phyloP scores from a whole-genome alignment of 1,140 invertebrate genomes.

The Ips typographus region DNA sequence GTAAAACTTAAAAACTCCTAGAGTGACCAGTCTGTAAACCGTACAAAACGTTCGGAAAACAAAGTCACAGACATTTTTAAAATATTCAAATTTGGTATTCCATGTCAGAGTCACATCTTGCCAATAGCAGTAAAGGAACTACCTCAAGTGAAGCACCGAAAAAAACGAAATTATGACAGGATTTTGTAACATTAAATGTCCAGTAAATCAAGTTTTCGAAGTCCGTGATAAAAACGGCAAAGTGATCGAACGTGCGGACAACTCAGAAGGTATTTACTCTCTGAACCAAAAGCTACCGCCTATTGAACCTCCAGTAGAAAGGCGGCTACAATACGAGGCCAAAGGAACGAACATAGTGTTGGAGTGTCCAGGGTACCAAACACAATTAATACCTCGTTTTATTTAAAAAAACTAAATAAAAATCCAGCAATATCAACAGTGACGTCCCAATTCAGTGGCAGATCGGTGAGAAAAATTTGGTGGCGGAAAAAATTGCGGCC shows the following conservation, averaged over 20 bases:
- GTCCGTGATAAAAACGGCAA: slow-evolving; percentile 56
- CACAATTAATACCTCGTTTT: slow-evolving; percentile 17
- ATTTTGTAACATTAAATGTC: slow-evolving; percentile 59
- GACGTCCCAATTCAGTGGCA: slow-evolving; percentile 57
- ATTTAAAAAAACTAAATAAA: background rate
- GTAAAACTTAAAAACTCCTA: too few relatives aligned
- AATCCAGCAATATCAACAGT: slow-evolving; percentile 54
- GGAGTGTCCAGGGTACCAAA: slow-evolving; percentile 58
- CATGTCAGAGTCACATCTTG: slow-evolving; percentile 61
- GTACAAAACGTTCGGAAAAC: slow-evolving; percentile 2
- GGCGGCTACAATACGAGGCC: slow-evolving; percentile 54
- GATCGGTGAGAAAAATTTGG: slow-evolving; percentile 52
- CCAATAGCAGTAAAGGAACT: slow-evolving; percentile 53
- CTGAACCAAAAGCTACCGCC: slow-evolving; percentile 56
- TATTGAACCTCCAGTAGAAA: slow-evolving; percentile 50
- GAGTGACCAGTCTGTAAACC: background rate
- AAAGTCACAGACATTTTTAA: slow-evolving; percentile 40
- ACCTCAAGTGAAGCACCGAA: slow-evolving; percentile 51
- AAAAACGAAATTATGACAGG: slow-evolving; percentile 61
- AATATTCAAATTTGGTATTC: slow-evolving; percentile 59
- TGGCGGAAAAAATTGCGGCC: slow-evolving; percentile 48
- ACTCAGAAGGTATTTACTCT: slow-evolving; percentile 62
- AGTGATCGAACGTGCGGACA: slow-evolving; percentile 61
- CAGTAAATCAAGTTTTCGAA: slow-evolving; percentile 56
- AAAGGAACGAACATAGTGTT: slow-evolving; percentile 52